Evolutionary conservation across 2,888 invertebrate genomes (phyloP), one percentile per base, ranked within the genome.

Genomic region (Rotaria sp.): DNA sequence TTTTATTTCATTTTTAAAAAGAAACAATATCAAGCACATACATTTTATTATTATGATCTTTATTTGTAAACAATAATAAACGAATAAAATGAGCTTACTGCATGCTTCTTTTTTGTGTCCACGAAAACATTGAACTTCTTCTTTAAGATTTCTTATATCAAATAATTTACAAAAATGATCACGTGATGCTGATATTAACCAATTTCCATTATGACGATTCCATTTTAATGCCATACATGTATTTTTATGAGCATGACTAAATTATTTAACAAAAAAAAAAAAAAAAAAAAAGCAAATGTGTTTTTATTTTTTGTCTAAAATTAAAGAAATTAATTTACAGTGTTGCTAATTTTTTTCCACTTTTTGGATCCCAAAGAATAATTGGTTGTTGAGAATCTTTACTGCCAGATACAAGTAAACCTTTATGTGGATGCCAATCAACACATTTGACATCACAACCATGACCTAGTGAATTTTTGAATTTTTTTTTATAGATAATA

Each of bases 381-480:
- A 99, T 96, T 7, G 99, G 99, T 90, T 99, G 99, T 90, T 99
- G 99, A 91, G 97, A 97, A 91, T 99, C 99, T 92, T 99, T 97
- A 91, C 97, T 98, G 30, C 99, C 99, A 4, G 98, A 98, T 74
- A 96, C 96, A 89, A 99, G 94, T 85, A 99, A 93, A 87, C 95
- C 95, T 92, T 98, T 99, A 89, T 96, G 95, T 1, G 99, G 99
- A 93, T 99, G 99, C 99, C 99, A 99, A 91, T 98, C 97, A 13
- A 98, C 97, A 92, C 98, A 97, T 92, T 97, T 97, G 0, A 98
- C 98, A 92, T 98, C 98, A 48, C 97, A 96, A 89, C 98, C 98
- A 91, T 98, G 98, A 88, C 97, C 95, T 92, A 67, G 35, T 21
- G 59, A 15, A 88, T 11, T 30, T 21, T 30, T 35, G 3, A 7